Conservation (phyloP, 53 echinoderm and acorn worm species). For the Echinarachnius parma region DNA sequence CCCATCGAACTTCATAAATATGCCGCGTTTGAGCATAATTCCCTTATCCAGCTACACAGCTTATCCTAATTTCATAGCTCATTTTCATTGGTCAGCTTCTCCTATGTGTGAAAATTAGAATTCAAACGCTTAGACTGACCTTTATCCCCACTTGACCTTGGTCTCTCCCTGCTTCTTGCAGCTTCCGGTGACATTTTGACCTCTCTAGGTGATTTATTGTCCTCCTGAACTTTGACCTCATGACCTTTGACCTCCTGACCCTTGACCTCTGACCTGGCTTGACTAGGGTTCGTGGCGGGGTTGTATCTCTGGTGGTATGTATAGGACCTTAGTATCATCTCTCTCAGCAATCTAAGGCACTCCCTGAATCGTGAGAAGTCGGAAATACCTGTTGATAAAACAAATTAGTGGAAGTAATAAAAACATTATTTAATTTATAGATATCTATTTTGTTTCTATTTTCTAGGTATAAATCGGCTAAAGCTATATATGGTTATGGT, state of each 20-base stretch:
- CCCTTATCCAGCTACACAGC: no score
- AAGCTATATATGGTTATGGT: no score
- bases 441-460: no score
- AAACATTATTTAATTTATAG: no score
- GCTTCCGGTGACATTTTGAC: slow-evolving; percentile 6
- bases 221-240: neutral
- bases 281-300: slow-evolving; percentile 4
- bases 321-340: slow-evolving; percentile 56
- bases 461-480: no score
- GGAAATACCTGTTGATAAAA: slow-evolving; percentile 20
- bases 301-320: slow-evolving; percentile 39
- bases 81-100: no score
- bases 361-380: slow-evolving; percentile 40
- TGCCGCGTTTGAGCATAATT: no score
- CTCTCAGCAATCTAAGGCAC: slow-evolving; percentile 44
- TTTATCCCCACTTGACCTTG: slow-evolving; percentile 19
- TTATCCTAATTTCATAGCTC: no score
- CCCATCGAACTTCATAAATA: no score
- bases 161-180: neutral
- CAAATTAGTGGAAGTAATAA: neutral
- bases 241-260: slow-evolving; percentile 2
- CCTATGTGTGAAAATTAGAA: no score
- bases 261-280: neutral
- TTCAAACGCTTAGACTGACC: no score
- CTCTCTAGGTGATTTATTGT: neutral